Conservation (phyloP, 2,888 invertebrate species). For the Parapristionchus giblindavisi region DNA sequence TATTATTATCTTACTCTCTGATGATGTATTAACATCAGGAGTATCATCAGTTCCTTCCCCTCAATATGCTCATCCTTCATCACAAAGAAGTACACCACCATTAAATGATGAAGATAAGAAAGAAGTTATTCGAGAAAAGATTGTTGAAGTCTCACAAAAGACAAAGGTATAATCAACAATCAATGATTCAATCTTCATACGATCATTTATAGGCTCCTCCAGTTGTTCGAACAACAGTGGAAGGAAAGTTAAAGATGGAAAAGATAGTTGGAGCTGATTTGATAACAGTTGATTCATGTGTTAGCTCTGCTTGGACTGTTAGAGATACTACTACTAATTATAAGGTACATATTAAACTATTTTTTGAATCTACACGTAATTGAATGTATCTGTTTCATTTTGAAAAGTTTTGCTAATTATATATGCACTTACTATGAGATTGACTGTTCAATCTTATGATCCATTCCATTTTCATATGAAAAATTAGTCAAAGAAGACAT, state of each 20-base stretch:
- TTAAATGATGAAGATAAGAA: slow-evolving; percentile 25
- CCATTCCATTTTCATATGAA: no score
- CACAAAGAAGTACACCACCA: slow-evolving; percentile 31
- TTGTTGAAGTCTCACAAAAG: slow-evolving; percentile 23
- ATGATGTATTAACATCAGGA: background rate
- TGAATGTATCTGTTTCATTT: no score
- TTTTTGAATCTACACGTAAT: no score
- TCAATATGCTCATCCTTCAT: slow-evolving; percentile 24
- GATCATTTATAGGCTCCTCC: slow-evolving; percentile 41
- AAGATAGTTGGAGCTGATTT: slow-evolving; percentile 63
- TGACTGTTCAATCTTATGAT: no score
- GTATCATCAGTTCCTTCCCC: no score
- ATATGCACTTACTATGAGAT: no score
- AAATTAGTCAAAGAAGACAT: no score
- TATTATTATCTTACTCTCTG: background rate
- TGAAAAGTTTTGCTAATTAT: no score
- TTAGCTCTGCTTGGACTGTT: slow-evolving; percentile 64
- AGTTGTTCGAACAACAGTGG: slow-evolving; percentile 67
- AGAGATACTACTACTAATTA: slow-evolving; percentile 67
- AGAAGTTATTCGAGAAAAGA: slow-evolving; percentile 28
- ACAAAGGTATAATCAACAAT: slow-evolving; percentile 15
- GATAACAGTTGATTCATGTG: slow-evolving; percentile 60
- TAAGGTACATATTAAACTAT: slow-evolving; percentile 46
- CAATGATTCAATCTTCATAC: background rate
- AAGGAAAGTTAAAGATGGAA: slow-evolving; percentile 67